Evolutionary conservation across 2,888 invertebrate genomes (phyloP).

Genomic region (Camptogramma bilineatum): DNA sequence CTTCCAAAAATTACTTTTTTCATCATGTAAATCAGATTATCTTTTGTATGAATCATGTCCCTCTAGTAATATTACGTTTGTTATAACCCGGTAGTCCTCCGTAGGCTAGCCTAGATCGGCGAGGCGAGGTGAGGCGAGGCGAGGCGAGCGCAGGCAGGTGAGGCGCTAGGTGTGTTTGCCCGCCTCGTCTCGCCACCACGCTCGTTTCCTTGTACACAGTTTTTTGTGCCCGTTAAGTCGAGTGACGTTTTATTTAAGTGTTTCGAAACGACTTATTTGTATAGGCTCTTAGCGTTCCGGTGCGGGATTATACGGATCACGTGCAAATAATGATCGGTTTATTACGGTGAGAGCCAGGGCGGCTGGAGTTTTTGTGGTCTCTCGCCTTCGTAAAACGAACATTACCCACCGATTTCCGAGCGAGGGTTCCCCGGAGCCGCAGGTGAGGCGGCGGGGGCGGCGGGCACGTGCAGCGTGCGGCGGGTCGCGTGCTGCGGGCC

Average conservation of each 20-base stretch:
- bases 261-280: conserved; percentile 77
- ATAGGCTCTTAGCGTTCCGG: conserved; percentile 67
- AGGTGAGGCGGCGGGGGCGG: conserved; percentile 1
- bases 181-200: conserved; percentile 48
- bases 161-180: conserved; percentile 47
- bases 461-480: not conserved
- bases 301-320: conserved; percentile 53
- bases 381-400: conserved; percentile 1
- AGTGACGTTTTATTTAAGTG: conserved; percentile 75
- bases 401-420: not conserved
- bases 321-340: conserved; percentile 55
- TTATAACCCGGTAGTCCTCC: not conserved
- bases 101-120: not conserved
- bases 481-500: conserved; percentile 9
- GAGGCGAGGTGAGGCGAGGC: not conserved
- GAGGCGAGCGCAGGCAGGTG: conserved; percentile 41
- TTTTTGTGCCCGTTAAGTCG: conserved; percentile 65
- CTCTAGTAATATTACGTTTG: too few relatives aligned
- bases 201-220: conserved; percentile 49
- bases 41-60: too few relatives aligned
- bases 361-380: conserved; percentile 17
- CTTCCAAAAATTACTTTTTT: too few relatives aligned
- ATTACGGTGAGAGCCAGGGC: conserved; percentile 10
- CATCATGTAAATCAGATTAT: too few relatives aligned
- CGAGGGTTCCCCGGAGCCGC: not conserved